Evolutionary conservation across 2,888 invertebrate species (phyloP), one percentile per base, ranked within the genome.

Genomic region (Athalia cordata): DNA sequence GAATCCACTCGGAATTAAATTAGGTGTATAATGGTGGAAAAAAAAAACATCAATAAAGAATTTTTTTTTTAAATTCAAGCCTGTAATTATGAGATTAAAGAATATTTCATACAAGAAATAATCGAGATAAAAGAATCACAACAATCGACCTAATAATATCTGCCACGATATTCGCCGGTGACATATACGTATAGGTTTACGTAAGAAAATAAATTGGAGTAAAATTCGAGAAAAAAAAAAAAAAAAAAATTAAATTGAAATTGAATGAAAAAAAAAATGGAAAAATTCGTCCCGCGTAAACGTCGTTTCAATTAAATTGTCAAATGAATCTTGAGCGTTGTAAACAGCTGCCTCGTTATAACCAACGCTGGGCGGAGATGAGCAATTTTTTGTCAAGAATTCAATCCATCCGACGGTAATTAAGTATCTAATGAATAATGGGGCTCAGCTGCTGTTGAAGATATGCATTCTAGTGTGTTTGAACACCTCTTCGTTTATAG

Each of bases 401-500:
- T 67, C 5, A 67, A 67, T 67, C 52, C 52, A 67, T 67, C 15
- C 50, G 52, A 67, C 50, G 50, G 15, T 52, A 50, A 67, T 49
- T 67, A 50, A 52, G 50, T 15, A 52, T 50, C 15, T 52, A 52
- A 65, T 65, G 15, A 65, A 45, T 45, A 13, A 65, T 8, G 47
- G 47, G 65, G 45, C 47, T 45, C 55, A n/a, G n/a, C 7, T 7
- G 55, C 55, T 29, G 29, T 29, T 29, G 29, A 29, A 29, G 29
- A 29, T 29, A 29, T 29, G 29, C 29, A 29, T 29, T 0, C 1
- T 29, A 29, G 29, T 29, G 29, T 29, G 29, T 29, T 29, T 29
- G 29, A 29, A 29, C 29, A 29, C 29, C 29, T 29, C 29, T 29
- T 29, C 29, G 29, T 29, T 29, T 29, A 29, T 29, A 29, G 29